A percentile compares a stretch with the other conserved stretches of the same genome.
Evolutionary conservation across 2,888 invertebrate species (phyloP).

Genomic region (Lumbricus terrestris): DNA sequence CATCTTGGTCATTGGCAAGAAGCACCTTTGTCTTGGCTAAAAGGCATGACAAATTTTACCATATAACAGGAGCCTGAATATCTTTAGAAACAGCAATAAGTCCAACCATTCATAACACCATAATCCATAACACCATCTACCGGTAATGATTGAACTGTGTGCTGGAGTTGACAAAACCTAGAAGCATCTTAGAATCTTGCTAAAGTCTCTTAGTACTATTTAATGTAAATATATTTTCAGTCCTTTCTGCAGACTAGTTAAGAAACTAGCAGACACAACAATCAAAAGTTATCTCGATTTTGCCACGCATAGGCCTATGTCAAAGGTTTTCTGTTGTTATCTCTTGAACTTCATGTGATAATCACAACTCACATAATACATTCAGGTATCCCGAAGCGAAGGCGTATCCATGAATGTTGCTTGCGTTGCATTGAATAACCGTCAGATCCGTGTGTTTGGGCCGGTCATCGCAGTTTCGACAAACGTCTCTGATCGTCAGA

Average conservation of each 20-base stretch:
- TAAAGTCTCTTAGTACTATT: too few species aligned
- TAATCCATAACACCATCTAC: neutral
- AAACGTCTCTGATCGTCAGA: slow-evolving; percentile 22
- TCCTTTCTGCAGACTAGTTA: neutral
- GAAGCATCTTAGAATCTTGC: neutral
- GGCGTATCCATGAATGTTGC: slow-evolving; percentile 32
- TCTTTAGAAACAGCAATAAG: neutral
- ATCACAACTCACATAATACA: slow-evolving; percentile 36
- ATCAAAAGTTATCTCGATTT: neutral
- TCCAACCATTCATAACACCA: neutral
- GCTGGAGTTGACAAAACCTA: neutral
- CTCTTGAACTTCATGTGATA: neutral
- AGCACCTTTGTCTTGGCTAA: neutral
- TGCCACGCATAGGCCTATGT: neutral
- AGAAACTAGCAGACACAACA: neutral
- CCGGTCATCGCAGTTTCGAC: slow-evolving; percentile 21
- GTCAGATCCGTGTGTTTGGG: slow-evolving; percentile 28
- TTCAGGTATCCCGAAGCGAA: slow-evolving; percentile 35
- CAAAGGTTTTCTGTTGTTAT: neutral
- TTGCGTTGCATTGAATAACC: slow-evolving; percentile 36
- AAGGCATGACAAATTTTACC: neutral
- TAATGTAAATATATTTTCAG: neutral
- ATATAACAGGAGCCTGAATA: neutral
- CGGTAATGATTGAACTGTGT: too few species aligned
- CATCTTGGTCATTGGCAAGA: neutral